These are phyloP conservation scores for Vespertilio murinus DNA, from an alignment of 2,797 vertebrate genomes.

Conservation along the genomic window DNA sequence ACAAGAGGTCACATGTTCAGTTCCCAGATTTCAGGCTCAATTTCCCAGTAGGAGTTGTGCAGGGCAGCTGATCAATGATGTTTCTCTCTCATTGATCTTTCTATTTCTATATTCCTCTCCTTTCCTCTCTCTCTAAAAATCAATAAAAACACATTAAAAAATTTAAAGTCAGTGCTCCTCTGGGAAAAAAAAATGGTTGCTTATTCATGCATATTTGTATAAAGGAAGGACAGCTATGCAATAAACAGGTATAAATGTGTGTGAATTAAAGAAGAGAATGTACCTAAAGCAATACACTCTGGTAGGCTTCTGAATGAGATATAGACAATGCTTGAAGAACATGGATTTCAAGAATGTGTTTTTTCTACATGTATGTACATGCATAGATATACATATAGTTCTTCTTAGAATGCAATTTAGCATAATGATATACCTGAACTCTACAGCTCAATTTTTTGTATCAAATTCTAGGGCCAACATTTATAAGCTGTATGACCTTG, in stretches of 20 bases:
- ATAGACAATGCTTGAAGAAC: not conserved
- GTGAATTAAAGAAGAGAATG: not conserved
- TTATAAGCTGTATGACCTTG: not conserved
- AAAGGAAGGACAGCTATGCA: not conserved
- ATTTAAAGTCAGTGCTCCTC: not conserved
- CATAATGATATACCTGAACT: not conserved
- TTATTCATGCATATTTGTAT: not conserved
- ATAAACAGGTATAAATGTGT: not conserved
- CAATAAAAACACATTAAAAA: no score
- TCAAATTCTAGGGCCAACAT: not conserved
- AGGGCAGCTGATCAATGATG: no score
- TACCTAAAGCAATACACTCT: not conserved
- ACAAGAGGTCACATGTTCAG: no score
- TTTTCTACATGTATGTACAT: not conserved
- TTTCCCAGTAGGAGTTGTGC: no score
- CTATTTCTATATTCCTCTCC: no score
- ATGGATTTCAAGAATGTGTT: not conserved
- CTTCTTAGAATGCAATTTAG: not conserved
- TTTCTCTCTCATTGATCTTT: no score
- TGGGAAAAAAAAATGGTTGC: not conserved
- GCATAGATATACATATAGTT: not conserved
- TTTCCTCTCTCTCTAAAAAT: no score
- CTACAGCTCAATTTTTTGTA: not conserved
- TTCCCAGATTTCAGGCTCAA: no score
- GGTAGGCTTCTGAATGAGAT: not conserved